phyloP scores from a whole-genome alignment of 2,113 vertebrate genomes.

The Gadus chalcogrammus region DNA sequence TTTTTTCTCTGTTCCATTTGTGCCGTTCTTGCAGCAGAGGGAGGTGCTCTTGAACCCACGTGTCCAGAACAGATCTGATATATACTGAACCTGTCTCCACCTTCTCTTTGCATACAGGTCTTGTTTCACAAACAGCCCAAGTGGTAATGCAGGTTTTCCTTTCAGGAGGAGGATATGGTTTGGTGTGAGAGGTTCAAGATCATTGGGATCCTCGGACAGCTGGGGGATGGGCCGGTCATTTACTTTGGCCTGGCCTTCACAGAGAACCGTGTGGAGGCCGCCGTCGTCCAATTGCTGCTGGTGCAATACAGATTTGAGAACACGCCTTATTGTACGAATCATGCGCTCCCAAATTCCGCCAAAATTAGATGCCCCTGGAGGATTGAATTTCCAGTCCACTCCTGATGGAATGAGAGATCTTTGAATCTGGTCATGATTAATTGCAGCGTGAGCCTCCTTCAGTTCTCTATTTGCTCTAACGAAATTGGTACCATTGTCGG shows the following conservation, averaged over 20 bases:
- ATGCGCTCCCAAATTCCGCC: neutral
- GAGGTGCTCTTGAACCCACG: neutral
- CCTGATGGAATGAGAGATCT: no score
- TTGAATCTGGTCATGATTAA: no score
- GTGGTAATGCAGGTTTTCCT: constrained; percentile 2
- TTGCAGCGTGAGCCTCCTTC: no score
- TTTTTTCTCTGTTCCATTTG: neutral
- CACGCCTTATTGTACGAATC: neutral
- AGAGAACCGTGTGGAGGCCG: constrained; percentile 9
- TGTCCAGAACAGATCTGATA: neutral
- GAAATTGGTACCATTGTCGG: no score
- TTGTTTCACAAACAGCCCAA: constrained; percentile 7
- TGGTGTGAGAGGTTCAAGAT: constrained; percentile 18
- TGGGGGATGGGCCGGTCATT: constrained; percentile 15
- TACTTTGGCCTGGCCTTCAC: constrained; percentile 18
- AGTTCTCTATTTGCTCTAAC: no score
- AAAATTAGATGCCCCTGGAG: constrained; percentile 1
- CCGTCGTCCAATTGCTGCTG: neutral
- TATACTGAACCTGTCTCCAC: neutral
- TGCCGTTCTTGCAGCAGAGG: neutral
- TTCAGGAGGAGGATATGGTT: constrained; percentile 5
- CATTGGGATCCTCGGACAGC: constrained; percentile 15
- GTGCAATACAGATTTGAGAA: neutral
- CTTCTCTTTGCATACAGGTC: constrained; percentile 6
- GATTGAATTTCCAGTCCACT: neutral